Conservation (phyloP, 2,797 vertebrate genomes). For the Coendou prehensilis region DNA sequence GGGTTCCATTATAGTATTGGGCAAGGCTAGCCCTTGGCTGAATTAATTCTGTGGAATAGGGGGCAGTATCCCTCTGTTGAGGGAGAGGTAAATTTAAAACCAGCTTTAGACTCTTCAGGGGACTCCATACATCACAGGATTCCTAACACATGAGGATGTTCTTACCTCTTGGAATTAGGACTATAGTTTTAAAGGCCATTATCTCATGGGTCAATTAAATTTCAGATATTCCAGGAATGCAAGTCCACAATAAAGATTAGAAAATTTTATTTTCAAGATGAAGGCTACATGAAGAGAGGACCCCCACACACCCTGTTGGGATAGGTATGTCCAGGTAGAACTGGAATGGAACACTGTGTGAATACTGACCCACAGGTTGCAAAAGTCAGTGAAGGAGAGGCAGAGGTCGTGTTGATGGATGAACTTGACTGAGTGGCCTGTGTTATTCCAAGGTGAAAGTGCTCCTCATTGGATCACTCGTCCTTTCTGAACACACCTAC, state of each 20-base stretch:
- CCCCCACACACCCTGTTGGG: neutral
- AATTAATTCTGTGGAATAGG: neutral
- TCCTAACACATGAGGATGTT: neutral
- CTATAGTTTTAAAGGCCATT: neutral
- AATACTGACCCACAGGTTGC: neutral
- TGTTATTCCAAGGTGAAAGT: neutral
- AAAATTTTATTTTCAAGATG: neutral
- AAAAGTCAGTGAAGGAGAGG: neutral
- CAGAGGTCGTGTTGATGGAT: neutral
- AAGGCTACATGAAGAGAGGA: neutral
- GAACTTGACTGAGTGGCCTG: neutral
- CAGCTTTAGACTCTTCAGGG: neutral
- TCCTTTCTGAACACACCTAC: neutral
- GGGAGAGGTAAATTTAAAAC: neutral
- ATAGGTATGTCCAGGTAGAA: neutral
- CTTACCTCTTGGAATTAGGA: neutral
- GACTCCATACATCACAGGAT: neutral
- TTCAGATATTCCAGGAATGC: conserved; percentile 26
- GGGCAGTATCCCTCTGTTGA: neutral
- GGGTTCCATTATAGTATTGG: neutral
- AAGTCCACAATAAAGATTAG: neutral
- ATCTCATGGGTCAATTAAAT: neutral
- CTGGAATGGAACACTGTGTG: neutral
- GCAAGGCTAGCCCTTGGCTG: neutral
- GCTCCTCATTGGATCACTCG: neutral